Conservation (phyloP, 2,797 vertebrate genomes). For the Tinamus major region DNA sequence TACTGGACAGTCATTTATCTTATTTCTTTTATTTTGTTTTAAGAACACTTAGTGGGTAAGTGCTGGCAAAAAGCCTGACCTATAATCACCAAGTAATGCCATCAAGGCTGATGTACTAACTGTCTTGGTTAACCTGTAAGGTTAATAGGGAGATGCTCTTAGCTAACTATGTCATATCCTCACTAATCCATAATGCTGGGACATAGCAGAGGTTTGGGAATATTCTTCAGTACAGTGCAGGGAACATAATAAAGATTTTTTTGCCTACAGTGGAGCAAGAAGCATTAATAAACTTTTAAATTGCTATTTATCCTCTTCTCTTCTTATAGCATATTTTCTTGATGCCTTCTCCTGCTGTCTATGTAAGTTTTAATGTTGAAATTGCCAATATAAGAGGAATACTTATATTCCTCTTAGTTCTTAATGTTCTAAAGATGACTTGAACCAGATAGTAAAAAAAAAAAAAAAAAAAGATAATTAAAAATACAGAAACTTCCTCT, state of each 20-base stretch:
- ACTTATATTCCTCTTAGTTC: neutral
- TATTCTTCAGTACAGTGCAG: neutral
- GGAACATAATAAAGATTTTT: neutral
- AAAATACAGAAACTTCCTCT: neutral
- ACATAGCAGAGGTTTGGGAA: neutral
- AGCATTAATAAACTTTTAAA: neutral
- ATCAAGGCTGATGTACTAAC: conserved; percentile 6
- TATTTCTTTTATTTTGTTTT: neutral
- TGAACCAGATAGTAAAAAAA: neutral
- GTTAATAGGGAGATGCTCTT: conserved; percentile 12
- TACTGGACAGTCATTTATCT: neutral
- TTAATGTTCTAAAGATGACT: neutral
- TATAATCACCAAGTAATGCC: neutral
- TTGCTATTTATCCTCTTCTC: neutral
- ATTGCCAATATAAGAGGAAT: neutral
- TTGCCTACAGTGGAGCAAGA: neutral
- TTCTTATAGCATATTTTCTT: neutral
- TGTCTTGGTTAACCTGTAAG: conserved; percentile 6
- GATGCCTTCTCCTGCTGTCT: neutral
- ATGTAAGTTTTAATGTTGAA: neutral
- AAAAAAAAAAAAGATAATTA: neutral
- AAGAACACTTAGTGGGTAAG: neutral
- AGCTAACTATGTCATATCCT: conserved; percentile 1
- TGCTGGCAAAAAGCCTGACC: conserved; percentile 4
- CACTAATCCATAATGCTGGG: conserved; percentile 12